phyloP scores from a whole-genome alignment of 2,113 vertebrate species.

The Apteryx owenii region DNA sequence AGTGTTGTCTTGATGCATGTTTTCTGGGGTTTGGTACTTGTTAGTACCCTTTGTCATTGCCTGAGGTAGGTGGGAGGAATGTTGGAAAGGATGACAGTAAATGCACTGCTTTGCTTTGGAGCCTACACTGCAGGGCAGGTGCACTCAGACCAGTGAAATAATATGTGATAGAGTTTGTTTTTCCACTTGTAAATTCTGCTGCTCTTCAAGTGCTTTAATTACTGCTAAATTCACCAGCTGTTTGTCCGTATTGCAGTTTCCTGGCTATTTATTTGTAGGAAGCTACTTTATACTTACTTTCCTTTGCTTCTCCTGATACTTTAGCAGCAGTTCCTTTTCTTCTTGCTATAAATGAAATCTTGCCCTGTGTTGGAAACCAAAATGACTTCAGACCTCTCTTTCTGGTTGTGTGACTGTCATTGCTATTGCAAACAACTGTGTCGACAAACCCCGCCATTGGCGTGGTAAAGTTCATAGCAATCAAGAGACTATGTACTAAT shows the following conservation, averaged over 20 bases:
- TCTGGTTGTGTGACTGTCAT: background rate
- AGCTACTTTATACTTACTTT: background rate
- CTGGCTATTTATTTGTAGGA: background rate
- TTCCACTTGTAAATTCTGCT: background rate
- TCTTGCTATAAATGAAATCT: background rate
- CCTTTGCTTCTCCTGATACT: background rate
- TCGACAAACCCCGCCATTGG: background rate
- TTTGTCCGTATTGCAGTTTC: background rate
- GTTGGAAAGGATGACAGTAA: background rate
- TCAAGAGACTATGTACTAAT: background rate
- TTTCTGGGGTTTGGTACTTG: background rate
- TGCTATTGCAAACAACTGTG: background rate
- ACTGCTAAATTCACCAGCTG: background rate
- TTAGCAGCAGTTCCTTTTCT: background rate
- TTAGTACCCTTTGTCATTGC: background rate
- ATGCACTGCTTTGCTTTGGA: background rate
- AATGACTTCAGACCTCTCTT: background rate
- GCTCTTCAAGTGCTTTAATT: background rate
- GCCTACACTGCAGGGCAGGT: background rate
- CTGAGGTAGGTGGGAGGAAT: background rate
- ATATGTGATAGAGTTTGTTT: background rate
- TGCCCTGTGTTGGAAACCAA: background rate
- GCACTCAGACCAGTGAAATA: background rate
- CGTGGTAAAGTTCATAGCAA: background rate
- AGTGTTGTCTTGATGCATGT: background rate